Evolutionary conservation across 2,797 vertebrate genomes (phyloP).

Genomic region (Numenius phaeopus): DNA sequence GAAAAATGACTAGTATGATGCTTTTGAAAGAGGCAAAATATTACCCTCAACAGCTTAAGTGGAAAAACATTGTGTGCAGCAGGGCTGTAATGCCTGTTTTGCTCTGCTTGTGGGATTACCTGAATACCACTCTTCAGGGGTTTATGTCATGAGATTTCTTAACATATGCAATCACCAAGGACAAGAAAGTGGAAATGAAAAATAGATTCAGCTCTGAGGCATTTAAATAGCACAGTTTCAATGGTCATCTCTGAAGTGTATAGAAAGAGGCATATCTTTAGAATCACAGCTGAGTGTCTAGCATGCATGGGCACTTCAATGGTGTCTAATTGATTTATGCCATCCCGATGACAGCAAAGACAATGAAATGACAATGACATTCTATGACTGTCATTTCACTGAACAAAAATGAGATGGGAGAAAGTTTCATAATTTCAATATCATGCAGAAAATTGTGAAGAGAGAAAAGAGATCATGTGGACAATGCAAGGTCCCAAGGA

Average conservation of each 20-base stretch:
- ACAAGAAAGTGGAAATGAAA: slow-evolving; percentile 26
- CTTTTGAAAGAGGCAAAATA: slow-evolving; percentile 32
- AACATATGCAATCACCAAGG: not conserved
- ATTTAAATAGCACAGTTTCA: slow-evolving; percentile 10
- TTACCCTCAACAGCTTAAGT: not conserved
- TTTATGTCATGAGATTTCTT: not conserved
- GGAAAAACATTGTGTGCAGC: not conserved
- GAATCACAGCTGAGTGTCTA: not conserved
- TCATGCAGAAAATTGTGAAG: not conserved
- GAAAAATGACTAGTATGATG: not conserved
- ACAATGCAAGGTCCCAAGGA: not conserved
- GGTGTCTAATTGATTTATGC: not conserved
- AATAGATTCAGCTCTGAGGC: not conserved
- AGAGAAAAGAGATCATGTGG: not conserved
- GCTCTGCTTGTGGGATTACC: not conserved
- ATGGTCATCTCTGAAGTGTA: not conserved
- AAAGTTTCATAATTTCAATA: not conserved
- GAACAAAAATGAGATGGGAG: not conserved
- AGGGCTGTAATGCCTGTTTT: not conserved
- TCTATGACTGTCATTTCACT: not conserved
- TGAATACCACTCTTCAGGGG: not conserved
- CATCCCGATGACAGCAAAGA: not conserved
- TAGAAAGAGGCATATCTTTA: not conserved
- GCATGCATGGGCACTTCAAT: not conserved
- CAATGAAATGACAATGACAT: slow-evolving; percentile 1